A percentile compares a stretch with the other conserved stretches of the same genome.
Conservation (phyloP, 2,113 vertebrate species). For the Nansenia antarctica region DNA sequence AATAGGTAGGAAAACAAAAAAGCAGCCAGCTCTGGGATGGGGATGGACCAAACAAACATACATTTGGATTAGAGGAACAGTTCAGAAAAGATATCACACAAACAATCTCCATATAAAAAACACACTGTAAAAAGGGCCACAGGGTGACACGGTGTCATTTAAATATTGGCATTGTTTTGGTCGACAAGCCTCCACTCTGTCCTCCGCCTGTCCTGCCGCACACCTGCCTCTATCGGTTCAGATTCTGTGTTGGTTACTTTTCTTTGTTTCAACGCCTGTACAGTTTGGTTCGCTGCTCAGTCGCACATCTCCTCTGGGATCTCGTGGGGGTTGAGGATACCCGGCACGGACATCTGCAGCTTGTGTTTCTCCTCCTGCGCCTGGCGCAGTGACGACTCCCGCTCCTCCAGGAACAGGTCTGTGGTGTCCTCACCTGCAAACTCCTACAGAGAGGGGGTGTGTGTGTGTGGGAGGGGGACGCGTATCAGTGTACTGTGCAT, state of each 20-base stretch:
- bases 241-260: constrained; percentile 45
- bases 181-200: constrained; percentile 87
- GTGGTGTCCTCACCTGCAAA: constrained; percentile 98
- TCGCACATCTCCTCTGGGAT: constrained; percentile 99
- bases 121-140: constrained; percentile 93
- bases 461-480: too few species aligned
- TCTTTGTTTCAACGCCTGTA: constrained; percentile 41
- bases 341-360: constrained; percentile 98
- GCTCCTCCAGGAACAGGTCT: constrained; percentile 96
- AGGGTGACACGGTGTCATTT: constrained; percentile 90
- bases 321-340: constrained; percentile 99
- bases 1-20: too few species aligned
- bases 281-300: constrained; percentile 72
- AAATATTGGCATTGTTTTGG: constrained; percentile 98
- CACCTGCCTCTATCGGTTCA: constrained; percentile 55
- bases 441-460: constrained; percentile 81
- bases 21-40: neutral
- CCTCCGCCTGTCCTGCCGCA: constrained; percentile 26
- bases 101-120: constrained; percentile 97
- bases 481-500: too few species aligned
- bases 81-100: constrained; percentile 94
- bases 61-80: constrained; percentile 68
- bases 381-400: constrained; percentile 95
- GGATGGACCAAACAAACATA: constrained; percentile 41
- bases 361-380: constrained; percentile 99